Evolutionary conservation across 2,888 invertebrate species (phyloP).

Genomic region (Volucella bombylans): DNA sequence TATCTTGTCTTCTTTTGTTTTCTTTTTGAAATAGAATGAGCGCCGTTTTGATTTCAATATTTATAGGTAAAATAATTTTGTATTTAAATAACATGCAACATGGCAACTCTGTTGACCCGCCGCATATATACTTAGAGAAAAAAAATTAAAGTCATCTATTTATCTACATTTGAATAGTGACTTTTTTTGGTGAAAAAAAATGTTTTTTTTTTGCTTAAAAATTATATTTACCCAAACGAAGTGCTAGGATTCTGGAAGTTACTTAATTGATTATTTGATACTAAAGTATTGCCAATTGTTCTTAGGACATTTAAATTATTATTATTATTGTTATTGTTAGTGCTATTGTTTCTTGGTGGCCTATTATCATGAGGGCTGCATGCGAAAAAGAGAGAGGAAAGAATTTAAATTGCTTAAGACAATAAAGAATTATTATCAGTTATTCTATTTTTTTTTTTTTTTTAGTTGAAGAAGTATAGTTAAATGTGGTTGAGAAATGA

Average conservation of each 20-base stretch:
- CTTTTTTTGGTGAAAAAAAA: background rate
- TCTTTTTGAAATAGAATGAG: background rate
- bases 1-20: background rate
- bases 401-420: conserved; percentile 61
- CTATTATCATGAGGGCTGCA: conserved; percentile 81
- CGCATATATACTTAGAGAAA: conserved; percentile 53
- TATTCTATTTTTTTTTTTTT: background rate
- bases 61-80: conserved; percentile 40
- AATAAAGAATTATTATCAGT: conserved; percentile 39
- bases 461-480: background rate
- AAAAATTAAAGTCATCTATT: conserved; percentile 28
- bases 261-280: conserved; percentile 82
- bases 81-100: conserved; percentile 67
- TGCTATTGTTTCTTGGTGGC: conserved; percentile 79
- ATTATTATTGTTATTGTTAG: conserved; percentile 76
- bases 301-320: conserved; percentile 82
- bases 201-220: conserved; percentile 16
- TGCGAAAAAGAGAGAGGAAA: conserved; percentile 72
- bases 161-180: too few species aligned
- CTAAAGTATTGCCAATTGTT: conserved; percentile 82
- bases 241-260: conserved; percentile 82
- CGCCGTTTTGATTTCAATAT: background rate
- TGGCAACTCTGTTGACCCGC: conserved; percentile 73
- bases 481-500: conserved; percentile 22
- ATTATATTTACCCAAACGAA: conserved; percentile 81